Base-by-base conservation (phyloP, 2,888 invertebrate genomes). In the Itoplectis maculator region DNA sequence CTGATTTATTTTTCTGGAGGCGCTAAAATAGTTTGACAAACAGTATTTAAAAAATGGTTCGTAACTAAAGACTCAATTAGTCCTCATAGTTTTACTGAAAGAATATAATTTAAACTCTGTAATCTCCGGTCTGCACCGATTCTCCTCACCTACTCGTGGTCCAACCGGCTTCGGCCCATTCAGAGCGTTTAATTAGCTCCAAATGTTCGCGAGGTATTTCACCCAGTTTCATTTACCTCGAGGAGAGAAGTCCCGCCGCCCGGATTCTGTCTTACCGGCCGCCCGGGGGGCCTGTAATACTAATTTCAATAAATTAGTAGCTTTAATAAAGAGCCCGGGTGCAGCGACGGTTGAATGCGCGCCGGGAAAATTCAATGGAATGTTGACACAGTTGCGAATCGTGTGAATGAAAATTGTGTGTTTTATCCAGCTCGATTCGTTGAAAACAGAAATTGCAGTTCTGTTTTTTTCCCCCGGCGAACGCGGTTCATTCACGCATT, bases 401-500 rank as follows among this genome's bases (percentile, higher is more conserved):
- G 47, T 5, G 47, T n/a, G n/a, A 47, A 47, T 47, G 47, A n/a
- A 47, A n/a, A 47, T 47, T n/a, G 47, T 47, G n/a, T 3, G 47
- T 47, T 2, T 29, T 29, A 3, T 29, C 29, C 3, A 2, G 29
- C n/a, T n/a, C n/a, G n/a, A n/a, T n/a, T n/a, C n/a, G n/a, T n/a
- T n/a, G n/a, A n/a, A n/a, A 15, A 49, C 7, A 49, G 49, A 49
- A 49, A 49, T 49, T 49, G 7, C 2, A 49, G 49, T 49, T 49
- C 49, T 15, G 15, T 11, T 15, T 49, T 49, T n/a, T n/a, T n/a
- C n/a, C n/a, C n/a, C 49, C 3, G 7, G 18, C 3, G 18, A 49
- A 49, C 18, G n/a, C 45, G n/a, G 45, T 42, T 20, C 42, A 65
- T 65, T 65, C 65, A 23, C 45, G 15, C 37, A n/a, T 2, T 37